Conservation (phyloP, 1,140 invertebrate genomes). For the Nylanderia fulva region DNA sequence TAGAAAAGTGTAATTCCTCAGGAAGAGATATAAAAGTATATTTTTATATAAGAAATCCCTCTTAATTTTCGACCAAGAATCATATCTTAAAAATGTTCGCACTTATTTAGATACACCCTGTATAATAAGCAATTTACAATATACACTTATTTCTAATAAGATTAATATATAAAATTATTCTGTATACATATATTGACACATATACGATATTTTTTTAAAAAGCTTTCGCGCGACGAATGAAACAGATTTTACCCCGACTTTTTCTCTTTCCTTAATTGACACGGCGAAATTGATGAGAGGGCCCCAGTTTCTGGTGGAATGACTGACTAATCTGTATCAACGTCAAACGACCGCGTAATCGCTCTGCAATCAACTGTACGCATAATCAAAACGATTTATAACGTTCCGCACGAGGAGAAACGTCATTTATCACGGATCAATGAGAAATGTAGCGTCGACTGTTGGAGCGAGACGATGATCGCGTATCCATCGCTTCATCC, state of each 20-base stretch:
- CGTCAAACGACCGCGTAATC: constrained; percentile 49
- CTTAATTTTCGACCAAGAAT: too few species aligned
- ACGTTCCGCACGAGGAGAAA: constrained; percentile 46
- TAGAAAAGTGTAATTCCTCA: too few species aligned
- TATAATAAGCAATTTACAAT: constrained; percentile 5
- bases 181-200: too few species aligned
- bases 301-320: constrained; percentile 36
- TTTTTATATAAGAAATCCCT: too few species aligned
- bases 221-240: background rate
- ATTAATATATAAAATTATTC: background rate
- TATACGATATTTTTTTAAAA: background rate
- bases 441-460: constrained; percentile 45
- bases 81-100: too few species aligned
- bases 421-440: constrained; percentile 58
- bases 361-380: constrained; percentile 45
- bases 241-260: background rate
- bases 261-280: background rate
- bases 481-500: constrained; percentile 47
- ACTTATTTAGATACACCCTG: too few species aligned
- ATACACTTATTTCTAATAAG: background rate
- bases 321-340: constrained; percentile 56
- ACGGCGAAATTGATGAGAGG: constrained; percentile 26
- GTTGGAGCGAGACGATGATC: constrained; percentile 26
- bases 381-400: constrained; percentile 61
- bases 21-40: too few species aligned